A percentile compares a stretch with the other conserved stretches of the same genome.
These are phyloP conservation scores for Agrotis clavis DNA, from an alignment of 2,888 invertebrate species.

Conservation along the genomic window DNA sequence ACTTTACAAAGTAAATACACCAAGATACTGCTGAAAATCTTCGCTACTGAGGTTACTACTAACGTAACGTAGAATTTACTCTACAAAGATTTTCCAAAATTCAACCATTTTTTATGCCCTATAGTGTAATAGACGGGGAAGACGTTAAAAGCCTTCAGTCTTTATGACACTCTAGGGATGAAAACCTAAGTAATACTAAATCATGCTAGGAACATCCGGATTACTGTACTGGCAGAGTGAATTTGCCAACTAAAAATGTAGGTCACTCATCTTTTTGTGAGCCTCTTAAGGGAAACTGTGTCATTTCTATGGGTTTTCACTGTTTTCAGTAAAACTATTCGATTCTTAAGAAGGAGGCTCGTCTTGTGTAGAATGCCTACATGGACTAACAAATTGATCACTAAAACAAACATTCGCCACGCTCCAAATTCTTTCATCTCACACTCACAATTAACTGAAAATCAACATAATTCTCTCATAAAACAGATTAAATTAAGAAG, in stretches of 20 bases:
- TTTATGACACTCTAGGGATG: neutral
- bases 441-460: slow-evolving; percentile 34
- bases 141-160: neutral
- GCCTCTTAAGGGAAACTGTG: too few relatives aligned
- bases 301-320: too few relatives aligned
- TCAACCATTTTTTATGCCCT: neutral
- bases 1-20: neutral
- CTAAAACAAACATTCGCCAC: slow-evolving; percentile 52
- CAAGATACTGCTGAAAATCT: neutral
- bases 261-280: too few relatives aligned
- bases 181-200: too few relatives aligned
- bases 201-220: neutral
- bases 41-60: too few relatives aligned
- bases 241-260: neutral
- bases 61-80: too few relatives aligned
- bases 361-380: too few relatives aligned
- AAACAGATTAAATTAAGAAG: slow-evolving; percentile 53
- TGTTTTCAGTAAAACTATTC: neutral
- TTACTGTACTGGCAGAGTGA: neutral
- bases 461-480: slow-evolving; percentile 50
- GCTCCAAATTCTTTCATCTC: slow-evolving; percentile 40
- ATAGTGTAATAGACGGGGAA: neutral
- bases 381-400: slow-evolving; percentile 15
- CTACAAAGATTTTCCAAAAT: neutral
- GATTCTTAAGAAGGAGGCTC: neutral